A percentile compares a stretch with the other conserved stretches of the same genome.
Evolutionary conservation across 2,113 vertebrate genomes (phyloP).

Genomic region (Pelmatolapia mariae): DNA sequence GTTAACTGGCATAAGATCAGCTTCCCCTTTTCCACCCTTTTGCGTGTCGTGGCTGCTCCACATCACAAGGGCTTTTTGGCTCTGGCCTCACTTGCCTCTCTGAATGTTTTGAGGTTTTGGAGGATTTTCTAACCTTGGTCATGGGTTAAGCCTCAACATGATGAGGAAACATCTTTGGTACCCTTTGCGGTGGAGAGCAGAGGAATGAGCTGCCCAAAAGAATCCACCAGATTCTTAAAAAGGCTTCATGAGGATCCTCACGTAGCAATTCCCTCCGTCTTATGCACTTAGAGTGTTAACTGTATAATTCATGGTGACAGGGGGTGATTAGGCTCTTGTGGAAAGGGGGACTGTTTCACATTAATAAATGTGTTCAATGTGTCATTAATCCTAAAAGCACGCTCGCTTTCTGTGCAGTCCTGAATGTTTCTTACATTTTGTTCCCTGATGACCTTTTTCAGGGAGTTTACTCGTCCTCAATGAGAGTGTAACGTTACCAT

Average conservation of each 20-base stretch:
- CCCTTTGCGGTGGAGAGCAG: constrained; percentile 7
- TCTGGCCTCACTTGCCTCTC: background rate
- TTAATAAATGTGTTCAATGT: background rate
- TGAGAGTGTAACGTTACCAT: background rate
- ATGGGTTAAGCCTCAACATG: constrained; percentile 32
- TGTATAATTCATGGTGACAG: constrained; percentile 5
- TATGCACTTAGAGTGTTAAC: background rate
- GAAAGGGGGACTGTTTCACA: background rate
- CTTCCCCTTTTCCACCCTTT: background rate
- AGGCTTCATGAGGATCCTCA: constrained; percentile 51
- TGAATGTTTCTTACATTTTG: background rate
- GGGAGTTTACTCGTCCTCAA: background rate
- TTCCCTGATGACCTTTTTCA: background rate
- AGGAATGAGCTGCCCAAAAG: background rate
- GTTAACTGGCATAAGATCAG: constrained; percentile 22
- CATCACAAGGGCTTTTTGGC: constrained; percentile 52
- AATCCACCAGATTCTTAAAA: constrained; percentile 27
- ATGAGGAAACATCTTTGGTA: constrained; percentile 31
- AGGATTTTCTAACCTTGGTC: constrained; percentile 21
- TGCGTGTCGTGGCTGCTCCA: background rate
- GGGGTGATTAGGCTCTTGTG: background rate
- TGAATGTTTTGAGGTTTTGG: constrained; percentile 17
- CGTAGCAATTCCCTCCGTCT: constrained; percentile 18
- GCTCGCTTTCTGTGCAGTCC: background rate
- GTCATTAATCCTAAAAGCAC: background rate